These are phyloP conservation scores for Linnaemya tessellans DNA, from an alignment of 2,888 invertebrate species.

Conservation along the genomic window DNA sequence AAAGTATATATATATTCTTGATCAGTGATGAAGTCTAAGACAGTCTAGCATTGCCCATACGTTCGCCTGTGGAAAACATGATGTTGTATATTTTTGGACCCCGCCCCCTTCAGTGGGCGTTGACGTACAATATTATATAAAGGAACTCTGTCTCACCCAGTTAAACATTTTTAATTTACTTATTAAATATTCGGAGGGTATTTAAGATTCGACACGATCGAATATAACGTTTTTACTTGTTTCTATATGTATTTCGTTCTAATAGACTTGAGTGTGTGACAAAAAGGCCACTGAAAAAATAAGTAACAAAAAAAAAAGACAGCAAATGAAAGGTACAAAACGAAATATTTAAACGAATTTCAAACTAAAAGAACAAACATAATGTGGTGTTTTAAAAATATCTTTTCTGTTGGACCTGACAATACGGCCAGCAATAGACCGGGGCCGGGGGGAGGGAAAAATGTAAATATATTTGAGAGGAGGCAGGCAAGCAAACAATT, in stretches of 20 bases:
- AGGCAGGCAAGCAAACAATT: background rate
- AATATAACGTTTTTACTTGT: too few species aligned
- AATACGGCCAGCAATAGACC: slow-evolving; percentile 17
- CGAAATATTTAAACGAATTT: slow-evolving; percentile 38
- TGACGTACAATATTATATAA: too few species aligned
- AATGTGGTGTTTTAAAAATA: slow-evolving; percentile 65
- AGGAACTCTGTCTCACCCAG: too few species aligned
- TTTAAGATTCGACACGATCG: too few species aligned
- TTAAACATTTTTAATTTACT: too few species aligned
- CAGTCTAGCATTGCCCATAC: too few species aligned
- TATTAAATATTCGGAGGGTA: too few species aligned
- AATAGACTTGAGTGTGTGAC: slow-evolving; percentile 61
- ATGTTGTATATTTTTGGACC: too few species aligned
- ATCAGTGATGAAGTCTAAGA: too few species aligned
- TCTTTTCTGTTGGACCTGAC: slow-evolving; percentile 70
- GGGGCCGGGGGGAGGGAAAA: slow-evolving; percentile 15
- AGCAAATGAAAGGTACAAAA: slow-evolving; percentile 34
- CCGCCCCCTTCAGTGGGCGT: too few species aligned
- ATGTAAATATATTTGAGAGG: slow-evolving; percentile 24
- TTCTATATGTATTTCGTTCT: background rate
- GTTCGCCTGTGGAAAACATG: too few species aligned
- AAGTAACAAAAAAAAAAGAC: slow-evolving; percentile 7
- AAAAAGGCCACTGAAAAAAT: slow-evolving; percentile 64
- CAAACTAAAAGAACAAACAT: slow-evolving; percentile 53
- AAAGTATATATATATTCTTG: too few species aligned